These are phyloP conservation scores for Craterocephalus amniculus DNA, from an alignment of 2,797 vertebrate genomes.

Conservation along the genomic window DNA sequence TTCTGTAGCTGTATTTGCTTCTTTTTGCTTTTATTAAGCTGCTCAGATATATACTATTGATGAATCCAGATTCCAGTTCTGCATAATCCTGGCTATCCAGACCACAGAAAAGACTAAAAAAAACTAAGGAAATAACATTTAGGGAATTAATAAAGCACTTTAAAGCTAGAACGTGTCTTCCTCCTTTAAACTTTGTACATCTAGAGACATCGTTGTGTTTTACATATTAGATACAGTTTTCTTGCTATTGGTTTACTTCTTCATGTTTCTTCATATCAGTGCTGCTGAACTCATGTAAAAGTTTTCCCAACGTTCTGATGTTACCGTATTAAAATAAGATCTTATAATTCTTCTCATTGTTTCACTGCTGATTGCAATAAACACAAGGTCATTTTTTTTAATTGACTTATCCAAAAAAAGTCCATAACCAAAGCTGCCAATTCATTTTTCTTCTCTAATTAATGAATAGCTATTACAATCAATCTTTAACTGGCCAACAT, in stretches of 20 bases:
- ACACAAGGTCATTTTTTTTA: neutral
- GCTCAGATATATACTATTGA: neutral
- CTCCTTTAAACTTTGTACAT: no score
- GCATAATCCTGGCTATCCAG: neutral
- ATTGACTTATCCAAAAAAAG: neutral
- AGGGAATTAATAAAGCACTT: neutral
- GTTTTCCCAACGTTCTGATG: neutral
- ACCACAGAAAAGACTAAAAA: neutral
- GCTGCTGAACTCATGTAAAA: neutral
- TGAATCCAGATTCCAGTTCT: neutral
- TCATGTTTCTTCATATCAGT: neutral
- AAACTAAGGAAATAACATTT: neutral
- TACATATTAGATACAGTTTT: neutral
- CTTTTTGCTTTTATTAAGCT: neutral
- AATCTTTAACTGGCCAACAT: neutral
- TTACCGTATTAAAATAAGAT: neutral
- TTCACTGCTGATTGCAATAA: neutral
- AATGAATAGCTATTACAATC: accelerated
- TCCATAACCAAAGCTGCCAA: neutral
- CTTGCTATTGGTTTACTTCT: neutral
- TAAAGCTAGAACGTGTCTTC: neutral
- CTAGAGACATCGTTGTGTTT: neutral
- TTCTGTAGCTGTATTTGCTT: neutral
- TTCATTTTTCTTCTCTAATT: neutral
- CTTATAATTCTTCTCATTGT: neutral